phyloP scores from a whole-genome alignment of 2,113 vertebrate genomes.

The Columba livia region DNA sequence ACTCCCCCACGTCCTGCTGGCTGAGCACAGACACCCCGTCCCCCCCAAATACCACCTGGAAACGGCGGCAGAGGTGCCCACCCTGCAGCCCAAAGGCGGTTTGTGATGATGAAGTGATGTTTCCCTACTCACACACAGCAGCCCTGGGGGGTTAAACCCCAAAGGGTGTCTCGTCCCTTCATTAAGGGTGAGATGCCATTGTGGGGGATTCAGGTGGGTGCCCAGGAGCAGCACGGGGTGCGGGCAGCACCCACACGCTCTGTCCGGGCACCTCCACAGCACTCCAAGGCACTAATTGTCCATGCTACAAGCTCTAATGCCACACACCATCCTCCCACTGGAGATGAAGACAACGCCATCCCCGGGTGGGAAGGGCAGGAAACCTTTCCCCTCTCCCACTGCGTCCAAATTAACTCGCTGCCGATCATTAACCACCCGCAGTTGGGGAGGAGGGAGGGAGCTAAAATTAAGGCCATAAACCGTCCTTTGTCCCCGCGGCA shows the following conservation, averaged over 20 bases:
- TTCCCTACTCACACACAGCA: neutral
- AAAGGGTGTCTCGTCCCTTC: neutral
- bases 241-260: neutral
- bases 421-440: neutral
- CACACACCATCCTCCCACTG: neutral
- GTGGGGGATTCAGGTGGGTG: neutral
- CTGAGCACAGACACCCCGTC: neutral
- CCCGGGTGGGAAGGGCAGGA: neutral
- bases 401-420: neutral
- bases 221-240: neutral
- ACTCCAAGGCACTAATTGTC: neutral
- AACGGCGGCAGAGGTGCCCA: neutral
- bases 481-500: neutral
- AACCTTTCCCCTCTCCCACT: neutral
- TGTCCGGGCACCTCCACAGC: accelerated
- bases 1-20: too few species aligned
- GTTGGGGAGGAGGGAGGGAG: neutral
- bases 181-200: neutral
- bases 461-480: neutral
- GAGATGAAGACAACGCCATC: accelerated
- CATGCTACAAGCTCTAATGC: neutral
- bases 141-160: neutral
- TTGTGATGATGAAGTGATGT: neutral
- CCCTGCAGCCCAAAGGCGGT: neutral
- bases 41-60: neutral